A percentile compares a stretch with the other conserved stretches of the same genome.
These are phyloP conservation scores for Tenthredo mesomela DNA, from an alignment of 2,888 invertebrate species.

Conservation along the genomic window DNA sequence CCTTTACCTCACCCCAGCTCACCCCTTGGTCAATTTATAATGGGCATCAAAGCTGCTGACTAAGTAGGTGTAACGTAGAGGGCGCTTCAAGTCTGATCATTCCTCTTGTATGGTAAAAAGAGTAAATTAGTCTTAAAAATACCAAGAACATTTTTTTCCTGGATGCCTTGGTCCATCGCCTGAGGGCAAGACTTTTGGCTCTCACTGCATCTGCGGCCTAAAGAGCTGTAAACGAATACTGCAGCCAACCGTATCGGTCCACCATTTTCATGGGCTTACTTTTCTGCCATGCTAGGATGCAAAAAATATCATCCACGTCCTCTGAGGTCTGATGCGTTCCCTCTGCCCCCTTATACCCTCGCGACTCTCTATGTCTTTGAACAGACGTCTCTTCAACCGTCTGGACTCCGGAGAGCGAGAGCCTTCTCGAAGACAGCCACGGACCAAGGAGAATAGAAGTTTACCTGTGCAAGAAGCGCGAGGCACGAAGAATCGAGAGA, in stretches of 20 bases:
- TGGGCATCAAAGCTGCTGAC: neutral
- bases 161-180: neutral
- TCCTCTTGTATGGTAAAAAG: constrained; percentile 2
- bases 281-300: constrained; percentile 64
- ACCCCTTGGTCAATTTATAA: constrained; percentile 36
- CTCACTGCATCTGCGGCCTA: neutral
- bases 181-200: neutral
- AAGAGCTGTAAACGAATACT: constrained; percentile 55
- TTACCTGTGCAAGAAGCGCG: constrained; percentile 63
- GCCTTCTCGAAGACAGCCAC: neutral
- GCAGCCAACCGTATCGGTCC: constrained; percentile 50
- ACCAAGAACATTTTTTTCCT: neutral
- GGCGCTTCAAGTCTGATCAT: neutral
- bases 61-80: constrained; percentile 24
- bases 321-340: constrained; percentile 66
- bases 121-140: neutral
- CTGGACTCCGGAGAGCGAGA: constrained; percentile 16
- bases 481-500: constrained; percentile 56
- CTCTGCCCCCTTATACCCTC: neutral
- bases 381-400: constrained; percentile 26
- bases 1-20: neutral
- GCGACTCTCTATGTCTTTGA: neutral
- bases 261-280: constrained; percentile 64
- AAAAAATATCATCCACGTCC: constrained; percentile 71
- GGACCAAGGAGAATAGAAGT: constrained; percentile 64